These are phyloP conservation scores for Grapholita molesta DNA, from an alignment of 1,140 invertebrate species.

Conservation along the genomic window DNA sequence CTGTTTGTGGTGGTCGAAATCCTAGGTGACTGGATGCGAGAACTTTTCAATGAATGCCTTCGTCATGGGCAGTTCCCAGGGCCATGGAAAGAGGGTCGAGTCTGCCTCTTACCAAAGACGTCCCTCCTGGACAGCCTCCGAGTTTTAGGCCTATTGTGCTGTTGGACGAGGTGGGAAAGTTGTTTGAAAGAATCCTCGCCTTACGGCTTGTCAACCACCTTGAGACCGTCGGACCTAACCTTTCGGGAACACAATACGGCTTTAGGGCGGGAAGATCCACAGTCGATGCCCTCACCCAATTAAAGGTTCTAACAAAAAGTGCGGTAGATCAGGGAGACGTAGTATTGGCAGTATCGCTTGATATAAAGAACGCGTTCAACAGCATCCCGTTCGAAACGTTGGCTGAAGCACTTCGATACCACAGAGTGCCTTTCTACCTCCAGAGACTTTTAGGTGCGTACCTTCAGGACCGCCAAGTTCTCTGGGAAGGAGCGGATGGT, in stretches of 20 bases:
- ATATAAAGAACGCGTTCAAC: slow-evolving; percentile 13
- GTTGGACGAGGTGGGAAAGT: too few species aligned
- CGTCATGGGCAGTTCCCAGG: too few species aligned
- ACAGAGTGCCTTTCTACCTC: neutral
- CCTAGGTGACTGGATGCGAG: neutral
- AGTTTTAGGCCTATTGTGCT: too few species aligned
- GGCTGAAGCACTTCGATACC: neutral
- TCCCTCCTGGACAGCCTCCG: too few species aligned
- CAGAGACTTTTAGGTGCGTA: neutral
- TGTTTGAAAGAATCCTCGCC: slow-evolving; percentile 7
- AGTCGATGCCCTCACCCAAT: slow-evolving; percentile 27
- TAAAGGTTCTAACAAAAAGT: neutral
- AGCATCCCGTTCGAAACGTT: too few species aligned
- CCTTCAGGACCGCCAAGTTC: neutral
- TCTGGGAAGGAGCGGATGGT: neutral
- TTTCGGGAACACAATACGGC: slow-evolving; percentile 35
- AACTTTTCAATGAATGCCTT: too few species aligned
- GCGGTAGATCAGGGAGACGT: slow-evolving; percentile 7
- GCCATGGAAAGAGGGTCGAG: too few species aligned
- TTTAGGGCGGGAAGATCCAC: slow-evolving; percentile 36
- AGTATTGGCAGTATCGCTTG: slow-evolving; percentile 20
- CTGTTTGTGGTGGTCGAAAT: slow-evolving; percentile 22
- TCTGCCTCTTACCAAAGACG: too few species aligned
- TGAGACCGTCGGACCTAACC: slow-evolving; percentile 17
- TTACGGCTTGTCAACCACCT: slow-evolving; percentile 22